A percentile compares a stretch with the other conserved stretches of the same genome.
Evolutionary conservation across 2,113 vertebrate genomes (phyloP).

Genomic region (Phaethornis superciliosus): DNA sequence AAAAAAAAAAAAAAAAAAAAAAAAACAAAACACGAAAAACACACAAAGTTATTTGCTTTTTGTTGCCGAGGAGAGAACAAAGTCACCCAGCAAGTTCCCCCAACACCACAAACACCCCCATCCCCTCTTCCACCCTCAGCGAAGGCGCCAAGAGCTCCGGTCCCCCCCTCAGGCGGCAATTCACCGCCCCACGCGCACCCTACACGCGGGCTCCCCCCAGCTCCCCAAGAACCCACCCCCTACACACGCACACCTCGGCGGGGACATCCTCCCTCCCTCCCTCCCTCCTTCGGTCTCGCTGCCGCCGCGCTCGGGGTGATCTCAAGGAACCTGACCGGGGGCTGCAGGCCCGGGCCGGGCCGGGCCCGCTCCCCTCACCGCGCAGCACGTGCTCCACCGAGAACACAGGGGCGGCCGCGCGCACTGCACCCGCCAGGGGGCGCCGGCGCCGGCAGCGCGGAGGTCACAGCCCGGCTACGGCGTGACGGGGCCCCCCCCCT

Average conservation of each 20-base stretch:
- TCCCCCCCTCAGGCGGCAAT: not conserved
- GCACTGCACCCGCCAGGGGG: not conserved
- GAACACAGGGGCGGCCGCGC: not conserved
- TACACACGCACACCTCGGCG: not conserved
- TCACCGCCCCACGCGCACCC: not conserved
- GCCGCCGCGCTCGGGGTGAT: too few relatives aligned
- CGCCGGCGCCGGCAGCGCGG: conserved; percentile 20
- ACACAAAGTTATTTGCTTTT: not conserved
- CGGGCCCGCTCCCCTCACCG: conserved; percentile 61
- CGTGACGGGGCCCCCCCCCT: conserved; percentile 26
- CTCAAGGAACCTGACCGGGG: too few relatives aligned
- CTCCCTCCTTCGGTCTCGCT: not conserved
- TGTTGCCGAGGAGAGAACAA: not conserved
- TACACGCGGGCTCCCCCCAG: not conserved
- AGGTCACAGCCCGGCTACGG: conserved; percentile 55
- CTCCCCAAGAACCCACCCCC: accelerated
- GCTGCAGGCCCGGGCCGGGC: not conserved
- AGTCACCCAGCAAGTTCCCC: not conserved
- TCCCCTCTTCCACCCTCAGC: not conserved
- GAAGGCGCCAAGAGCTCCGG: not conserved
- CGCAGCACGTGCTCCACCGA: conserved; percentile 28
- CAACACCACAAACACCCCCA: not conserved
- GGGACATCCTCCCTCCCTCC: too few relatives aligned
- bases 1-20: not conserved
- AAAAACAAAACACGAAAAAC: not conserved